A percentile compares a stretch with the other conserved stretches of the same genome.
phyloP scores from a whole-genome alignment of 1,140 invertebrate genomes.

The Caerostris darwini region DNA sequence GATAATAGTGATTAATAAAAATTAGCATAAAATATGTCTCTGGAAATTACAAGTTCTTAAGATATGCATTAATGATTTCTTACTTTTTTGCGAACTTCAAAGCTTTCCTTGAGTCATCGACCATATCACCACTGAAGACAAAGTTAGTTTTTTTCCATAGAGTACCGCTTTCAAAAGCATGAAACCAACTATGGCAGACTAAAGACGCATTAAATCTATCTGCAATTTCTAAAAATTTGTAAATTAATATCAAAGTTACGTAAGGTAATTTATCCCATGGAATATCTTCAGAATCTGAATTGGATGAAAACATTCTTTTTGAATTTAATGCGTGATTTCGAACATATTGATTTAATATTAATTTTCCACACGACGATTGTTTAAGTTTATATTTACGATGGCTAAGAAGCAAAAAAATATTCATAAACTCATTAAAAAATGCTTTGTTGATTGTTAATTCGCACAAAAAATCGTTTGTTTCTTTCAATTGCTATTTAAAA shows the following conservation, averaged over 20 bases:
- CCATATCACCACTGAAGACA: not conserved
- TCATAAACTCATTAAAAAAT: too few species aligned
- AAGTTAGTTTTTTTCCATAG: slow-evolving; percentile 24
- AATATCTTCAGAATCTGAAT: not conserved
- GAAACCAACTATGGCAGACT: slow-evolving; percentile 19
- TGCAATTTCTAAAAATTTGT: slow-evolving; percentile 8
- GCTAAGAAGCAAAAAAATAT: too few species aligned
- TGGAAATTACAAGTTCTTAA: too few species aligned
- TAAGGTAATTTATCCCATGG: not conserved
- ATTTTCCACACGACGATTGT: too few species aligned
- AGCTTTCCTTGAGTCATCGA: slow-evolving; percentile 19
- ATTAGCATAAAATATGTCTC: too few species aligned
- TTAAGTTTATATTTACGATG: too few species aligned
- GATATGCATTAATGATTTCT: not conserved
- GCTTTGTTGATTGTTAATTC: too few species aligned
- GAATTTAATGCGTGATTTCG: too few species aligned
- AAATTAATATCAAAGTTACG: not conserved
- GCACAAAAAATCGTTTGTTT: too few species aligned
- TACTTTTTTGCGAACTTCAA: slow-evolving; percentile 60
- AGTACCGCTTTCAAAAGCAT: slow-evolving; percentile 8
- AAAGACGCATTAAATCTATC: slow-evolving; percentile 46
- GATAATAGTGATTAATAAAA: too few species aligned
- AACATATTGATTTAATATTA: too few species aligned
- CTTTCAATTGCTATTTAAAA: too few species aligned
- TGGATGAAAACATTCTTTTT: not conserved